These are phyloP conservation scores for Gulo gulo DNA, from an alignment of 2,113 vertebrate genomes.

Conservation along the genomic window DNA sequence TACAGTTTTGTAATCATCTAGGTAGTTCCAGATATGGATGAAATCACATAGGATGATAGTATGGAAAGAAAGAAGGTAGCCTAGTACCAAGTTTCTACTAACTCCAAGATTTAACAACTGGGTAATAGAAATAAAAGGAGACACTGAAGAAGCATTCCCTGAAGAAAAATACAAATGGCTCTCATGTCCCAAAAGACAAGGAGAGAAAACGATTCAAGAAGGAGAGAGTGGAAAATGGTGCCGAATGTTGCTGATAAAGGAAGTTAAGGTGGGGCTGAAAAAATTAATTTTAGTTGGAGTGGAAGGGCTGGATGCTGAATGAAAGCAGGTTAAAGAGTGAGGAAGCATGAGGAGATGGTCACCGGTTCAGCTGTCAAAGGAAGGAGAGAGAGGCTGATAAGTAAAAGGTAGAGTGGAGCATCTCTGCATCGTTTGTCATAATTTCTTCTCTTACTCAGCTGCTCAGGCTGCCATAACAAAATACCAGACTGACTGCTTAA, in stretches of 20 bases:
- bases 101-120: slow-evolving; percentile 19
- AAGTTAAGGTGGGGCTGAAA: background rate
- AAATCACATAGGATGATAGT: background rate
- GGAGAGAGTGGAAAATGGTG: background rate
- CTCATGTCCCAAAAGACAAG: background rate
- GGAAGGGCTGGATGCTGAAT: background rate
- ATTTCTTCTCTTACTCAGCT: background rate
- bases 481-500: background rate
- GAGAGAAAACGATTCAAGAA: background rate
- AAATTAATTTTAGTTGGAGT: background rate
- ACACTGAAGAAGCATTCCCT: background rate
- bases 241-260: background rate
- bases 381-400: too few species aligned
- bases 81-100: background rate
- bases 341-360: background rate
- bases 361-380: background rate
- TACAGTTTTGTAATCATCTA: background rate
- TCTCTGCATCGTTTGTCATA: background rate
- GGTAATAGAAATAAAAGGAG: slow-evolving; percentile 20
- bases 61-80: background rate
- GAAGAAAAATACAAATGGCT: background rate
- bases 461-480: background rate
- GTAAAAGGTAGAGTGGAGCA: background rate
- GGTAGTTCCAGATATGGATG: background rate
- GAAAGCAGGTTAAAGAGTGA: background rate